Conservation (phyloP, 2,888 invertebrate genomes). For the Teleogryllus oceanicus region DNA sequence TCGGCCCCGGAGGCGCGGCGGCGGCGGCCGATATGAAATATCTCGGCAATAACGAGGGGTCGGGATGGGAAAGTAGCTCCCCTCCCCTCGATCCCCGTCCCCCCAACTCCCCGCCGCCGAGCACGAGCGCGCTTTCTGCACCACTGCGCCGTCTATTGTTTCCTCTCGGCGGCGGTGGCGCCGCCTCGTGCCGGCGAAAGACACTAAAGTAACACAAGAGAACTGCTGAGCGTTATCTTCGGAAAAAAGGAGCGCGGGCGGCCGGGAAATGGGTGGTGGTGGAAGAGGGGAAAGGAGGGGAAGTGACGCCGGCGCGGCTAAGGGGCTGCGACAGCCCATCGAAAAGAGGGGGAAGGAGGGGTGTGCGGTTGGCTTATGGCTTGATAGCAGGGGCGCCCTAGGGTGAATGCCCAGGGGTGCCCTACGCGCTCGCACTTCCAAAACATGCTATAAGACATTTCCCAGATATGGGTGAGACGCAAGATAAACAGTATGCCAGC, state of each 20-base stretch:
- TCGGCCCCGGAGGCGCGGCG: too few relatives aligned
- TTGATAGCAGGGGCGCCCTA: neutral
- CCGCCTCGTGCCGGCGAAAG: neutral
- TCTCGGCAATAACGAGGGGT: neutral
- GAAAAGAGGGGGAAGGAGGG: neutral
- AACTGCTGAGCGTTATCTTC: conserved; percentile 8
- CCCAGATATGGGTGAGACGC: too few relatives aligned
- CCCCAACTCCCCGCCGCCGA: neutral
- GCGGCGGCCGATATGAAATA: neutral
- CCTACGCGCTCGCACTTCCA: too few relatives aligned
- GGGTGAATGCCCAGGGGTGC: too few relatives aligned
- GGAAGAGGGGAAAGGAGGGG: neutral
- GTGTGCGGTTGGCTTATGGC: neutral
- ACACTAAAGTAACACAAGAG: neutral
- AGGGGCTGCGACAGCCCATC: neutral
- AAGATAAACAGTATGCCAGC: too few relatives aligned
- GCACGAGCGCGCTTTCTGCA: neutral
- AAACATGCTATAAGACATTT: too few relatives aligned
- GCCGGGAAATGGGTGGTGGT: neutral
- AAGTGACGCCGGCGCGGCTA: neutral
- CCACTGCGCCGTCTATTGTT: neutral
- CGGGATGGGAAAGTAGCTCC: neutral
- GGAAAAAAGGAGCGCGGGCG: neutral
- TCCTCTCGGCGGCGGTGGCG: neutral
- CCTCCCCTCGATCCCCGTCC: too few relatives aligned